Conservation (phyloP, 2,888 invertebrate species). For the Adelphocoris suturalis region DNA sequence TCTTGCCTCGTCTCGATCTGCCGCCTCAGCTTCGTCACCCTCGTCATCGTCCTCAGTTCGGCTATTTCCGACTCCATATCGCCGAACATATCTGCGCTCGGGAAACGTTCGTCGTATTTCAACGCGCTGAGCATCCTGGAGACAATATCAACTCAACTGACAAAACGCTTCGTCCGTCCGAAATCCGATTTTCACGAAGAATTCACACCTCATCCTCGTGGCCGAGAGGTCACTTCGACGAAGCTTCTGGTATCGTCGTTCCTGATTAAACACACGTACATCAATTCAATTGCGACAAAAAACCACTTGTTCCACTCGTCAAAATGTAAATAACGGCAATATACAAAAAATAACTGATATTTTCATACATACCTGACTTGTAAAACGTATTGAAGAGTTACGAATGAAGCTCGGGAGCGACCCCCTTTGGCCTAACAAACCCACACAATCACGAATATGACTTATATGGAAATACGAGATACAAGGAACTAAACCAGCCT, state of each 20-base stretch:
- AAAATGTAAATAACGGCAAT: constrained; percentile 44
- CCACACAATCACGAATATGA: constrained; percentile 74
- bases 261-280: constrained; percentile 63
- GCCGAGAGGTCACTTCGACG: constrained; percentile 5
- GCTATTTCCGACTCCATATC: constrained; percentile 74
- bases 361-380: constrained; percentile 51
- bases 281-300: constrained; percentile 22
- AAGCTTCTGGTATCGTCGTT: constrained; percentile 33
- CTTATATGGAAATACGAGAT: constrained; percentile 74
- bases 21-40: constrained; percentile 72
- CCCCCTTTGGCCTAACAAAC: constrained; percentile 68
- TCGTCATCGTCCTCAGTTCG: constrained; percentile 73
- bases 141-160: background rate
- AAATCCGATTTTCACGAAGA: constrained; percentile 44
- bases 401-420: constrained; percentile 20
- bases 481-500: constrained; percentile 60
- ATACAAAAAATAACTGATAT: background rate
- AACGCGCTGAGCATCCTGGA: constrained; percentile 58
- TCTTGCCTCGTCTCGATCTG: constrained; percentile 73
- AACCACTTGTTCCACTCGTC: background rate
- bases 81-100: constrained; percentile 69
- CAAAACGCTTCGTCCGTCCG: constrained; percentile 22
- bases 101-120: constrained; percentile 68
- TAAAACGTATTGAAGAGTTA: background rate
- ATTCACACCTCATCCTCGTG: constrained; percentile 47